phyloP scores from a whole-genome alignment of 2,113 vertebrate genomes.

The Hiodon alosoides region DNA sequence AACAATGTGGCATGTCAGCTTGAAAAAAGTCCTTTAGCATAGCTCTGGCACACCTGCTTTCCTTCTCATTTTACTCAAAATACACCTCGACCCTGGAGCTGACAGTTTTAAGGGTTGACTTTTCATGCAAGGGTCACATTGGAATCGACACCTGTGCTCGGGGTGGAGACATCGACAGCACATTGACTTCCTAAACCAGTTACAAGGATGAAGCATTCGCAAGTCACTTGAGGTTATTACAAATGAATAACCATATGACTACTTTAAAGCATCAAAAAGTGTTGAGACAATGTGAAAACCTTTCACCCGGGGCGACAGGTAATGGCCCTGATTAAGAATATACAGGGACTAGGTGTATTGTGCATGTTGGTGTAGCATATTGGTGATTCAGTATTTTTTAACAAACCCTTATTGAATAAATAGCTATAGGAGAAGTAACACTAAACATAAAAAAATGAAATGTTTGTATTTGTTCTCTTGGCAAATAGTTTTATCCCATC shows the following conservation, averaged over 20 bases:
- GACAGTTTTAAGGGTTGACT: neutral
- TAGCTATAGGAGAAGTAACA: too few species aligned
- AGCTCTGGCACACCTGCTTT: constrained; percentile 48
- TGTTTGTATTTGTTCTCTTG: too few species aligned
- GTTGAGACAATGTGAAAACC: neutral
- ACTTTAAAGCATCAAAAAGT: neutral
- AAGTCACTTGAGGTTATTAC: neutral
- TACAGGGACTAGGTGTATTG: too few species aligned
- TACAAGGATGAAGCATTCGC: constrained; percentile 21
- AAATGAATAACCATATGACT: neutral
- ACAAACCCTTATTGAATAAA: too few species aligned
- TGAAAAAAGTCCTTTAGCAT: constrained; percentile 21
- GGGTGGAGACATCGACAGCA: constrained; percentile 14
- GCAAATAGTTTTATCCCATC: too few species aligned
- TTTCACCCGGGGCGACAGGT: too few species aligned
- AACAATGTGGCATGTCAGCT: constrained; percentile 6
- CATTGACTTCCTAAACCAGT: constrained; percentile 21
- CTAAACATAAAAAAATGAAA: too few species aligned
- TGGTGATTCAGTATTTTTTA: too few species aligned
- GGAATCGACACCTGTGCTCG: constrained; percentile 26
- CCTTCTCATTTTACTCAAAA: constrained; percentile 48
- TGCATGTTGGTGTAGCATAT: too few species aligned
- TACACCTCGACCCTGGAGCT: constrained; percentile 1
- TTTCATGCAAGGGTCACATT: constrained; percentile 17
- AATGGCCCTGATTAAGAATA: too few species aligned